Conservation (phyloP, 2,888 invertebrate species). For the Chelonus formosanus region DNA sequence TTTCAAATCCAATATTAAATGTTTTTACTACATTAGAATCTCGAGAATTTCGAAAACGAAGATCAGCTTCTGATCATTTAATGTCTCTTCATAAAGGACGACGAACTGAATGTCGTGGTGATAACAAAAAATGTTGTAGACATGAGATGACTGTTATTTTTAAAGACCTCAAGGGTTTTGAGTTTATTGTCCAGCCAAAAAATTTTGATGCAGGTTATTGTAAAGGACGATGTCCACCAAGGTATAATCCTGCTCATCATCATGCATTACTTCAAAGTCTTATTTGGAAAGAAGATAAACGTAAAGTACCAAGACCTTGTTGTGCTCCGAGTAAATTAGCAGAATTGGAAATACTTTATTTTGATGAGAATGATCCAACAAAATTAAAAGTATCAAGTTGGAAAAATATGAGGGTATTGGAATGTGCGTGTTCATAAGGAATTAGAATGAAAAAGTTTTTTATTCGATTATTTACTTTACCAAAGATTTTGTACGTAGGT, state of each 20-base stretch:
- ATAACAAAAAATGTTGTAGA: slow-evolving; percentile 72
- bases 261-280: slow-evolving; percentile 77
- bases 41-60: slow-evolving; percentile 42
- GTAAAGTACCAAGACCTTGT: slow-evolving; percentile 71
- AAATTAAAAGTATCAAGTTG: slow-evolving; percentile 74
- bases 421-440: slow-evolving; percentile 75
- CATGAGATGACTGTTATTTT: slow-evolving; percentile 75
- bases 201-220: slow-evolving; percentile 77
- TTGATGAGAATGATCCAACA: slow-evolving; percentile 71
- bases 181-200: slow-evolving; percentile 75
- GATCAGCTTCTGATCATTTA: slow-evolving; percentile 49
- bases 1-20: slow-evolving; percentile 58
- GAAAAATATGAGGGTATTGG: slow-evolving; percentile 76
- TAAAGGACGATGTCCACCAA: slow-evolving; percentile 74
- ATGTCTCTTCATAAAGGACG: slow-evolving; percentile 63
- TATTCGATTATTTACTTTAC: slow-evolving; percentile 6
- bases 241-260: slow-evolving; percentile 76
- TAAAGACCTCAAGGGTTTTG: slow-evolving; percentile 72
- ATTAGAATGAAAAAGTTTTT: background rate
- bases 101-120: slow-evolving; percentile 68
- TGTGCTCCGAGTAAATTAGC: slow-evolving; percentile 76
- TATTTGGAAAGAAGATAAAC: slow-evolving; percentile 71
- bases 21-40: slow-evolving; percentile 49
- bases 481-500: slow-evolving; percentile 4
- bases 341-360: slow-evolving; percentile 73